phyloP scores from a whole-genome alignment of 2,888 invertebrate genomes.

The Sesia bembeciformis region DNA sequence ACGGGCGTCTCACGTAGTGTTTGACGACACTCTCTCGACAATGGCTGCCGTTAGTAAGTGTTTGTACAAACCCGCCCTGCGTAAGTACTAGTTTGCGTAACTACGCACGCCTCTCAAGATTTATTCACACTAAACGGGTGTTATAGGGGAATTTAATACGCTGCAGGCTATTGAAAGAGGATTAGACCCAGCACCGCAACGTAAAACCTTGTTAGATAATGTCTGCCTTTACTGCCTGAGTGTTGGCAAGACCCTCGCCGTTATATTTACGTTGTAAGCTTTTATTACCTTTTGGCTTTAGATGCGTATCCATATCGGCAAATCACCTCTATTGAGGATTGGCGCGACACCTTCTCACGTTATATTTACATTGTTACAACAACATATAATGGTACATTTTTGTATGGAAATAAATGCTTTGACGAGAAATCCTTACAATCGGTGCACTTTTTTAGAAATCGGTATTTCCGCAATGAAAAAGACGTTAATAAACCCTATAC shows the following conservation, averaged over 20 bases:
- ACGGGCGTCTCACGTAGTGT: conserved; percentile 31
- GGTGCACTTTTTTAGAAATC: too few relatives aligned
- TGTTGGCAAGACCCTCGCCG: neutral
- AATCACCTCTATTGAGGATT: neutral
- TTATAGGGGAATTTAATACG: neutral
- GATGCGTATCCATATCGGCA: neutral
- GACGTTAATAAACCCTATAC: too few relatives aligned
- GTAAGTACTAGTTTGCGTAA: conserved; percentile 28
- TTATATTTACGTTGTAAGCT: neutral
- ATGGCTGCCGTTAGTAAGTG: conserved; percentile 37
- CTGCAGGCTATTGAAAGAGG: neutral
- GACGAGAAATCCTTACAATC: too few relatives aligned
- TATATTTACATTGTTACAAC: too few relatives aligned
- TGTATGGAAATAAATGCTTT: too few relatives aligned
- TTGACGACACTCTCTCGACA: conserved; percentile 45
- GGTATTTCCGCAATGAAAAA: too few relatives aligned
- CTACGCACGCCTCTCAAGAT: conserved; percentile 29
- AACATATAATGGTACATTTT: too few relatives aligned
- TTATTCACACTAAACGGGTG: neutral
- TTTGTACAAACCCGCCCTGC: conserved; percentile 16
- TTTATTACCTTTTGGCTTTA: neutral
- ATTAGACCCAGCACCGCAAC: neutral
- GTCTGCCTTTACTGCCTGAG: neutral
- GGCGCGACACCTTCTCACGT: neutral
- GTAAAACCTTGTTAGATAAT: neutral